phyloP scores from a whole-genome alignment of 2,113 vertebrate species.

The Colinus virginianus region DNA sequence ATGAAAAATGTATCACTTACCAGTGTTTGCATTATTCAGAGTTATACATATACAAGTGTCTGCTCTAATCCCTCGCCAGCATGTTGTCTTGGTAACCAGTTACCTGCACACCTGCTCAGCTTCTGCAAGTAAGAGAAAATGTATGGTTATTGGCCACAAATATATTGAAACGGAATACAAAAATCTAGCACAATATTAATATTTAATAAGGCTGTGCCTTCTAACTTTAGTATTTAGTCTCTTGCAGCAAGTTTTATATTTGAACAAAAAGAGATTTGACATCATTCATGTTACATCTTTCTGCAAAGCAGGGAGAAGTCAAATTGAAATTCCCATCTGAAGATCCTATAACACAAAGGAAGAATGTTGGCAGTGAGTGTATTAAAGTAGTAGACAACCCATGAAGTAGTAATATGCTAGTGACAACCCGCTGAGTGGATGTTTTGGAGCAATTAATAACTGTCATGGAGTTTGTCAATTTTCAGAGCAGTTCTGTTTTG shows the following conservation, averaged over 20 bases:
- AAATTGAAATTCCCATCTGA: slow-evolving; percentile 12
- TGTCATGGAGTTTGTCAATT: not conserved
- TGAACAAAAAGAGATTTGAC: slow-evolving; percentile 59
- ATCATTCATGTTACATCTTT: slow-evolving; percentile 25
- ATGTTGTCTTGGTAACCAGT: slow-evolving; percentile 85
- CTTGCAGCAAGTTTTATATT: slow-evolving; percentile 60
- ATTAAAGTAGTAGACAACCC: not conserved
- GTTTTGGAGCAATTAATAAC: not conserved
- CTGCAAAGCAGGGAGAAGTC: slow-evolving; percentile 54
- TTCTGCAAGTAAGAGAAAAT: slow-evolving; percentile 73
- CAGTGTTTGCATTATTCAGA: slow-evolving; percentile 86
- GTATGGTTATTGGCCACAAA: slow-evolving; percentile 78
- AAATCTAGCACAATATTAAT: slow-evolving; percentile 80
- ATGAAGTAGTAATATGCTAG: not conserved
- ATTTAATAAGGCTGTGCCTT: slow-evolving; percentile 78
- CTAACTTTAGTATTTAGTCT: slow-evolving; percentile 67
- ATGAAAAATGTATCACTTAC: slow-evolving; percentile 86
- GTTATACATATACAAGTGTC: slow-evolving; percentile 80
- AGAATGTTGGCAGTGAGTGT: not conserved
- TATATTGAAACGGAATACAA: slow-evolving; percentile 79
- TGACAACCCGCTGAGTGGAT: not conserved
- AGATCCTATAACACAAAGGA: not conserved
- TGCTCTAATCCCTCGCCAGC: slow-evolving; percentile 82
- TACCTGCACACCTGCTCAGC: slow-evolving; percentile 84
- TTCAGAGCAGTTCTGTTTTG: not conserved